Evolutionary conservation across 1,140 invertebrate genomes (phyloP), one percentile per base, ranked within the genome.

Genomic region (Thaumetopoea pityocampa): DNA sequence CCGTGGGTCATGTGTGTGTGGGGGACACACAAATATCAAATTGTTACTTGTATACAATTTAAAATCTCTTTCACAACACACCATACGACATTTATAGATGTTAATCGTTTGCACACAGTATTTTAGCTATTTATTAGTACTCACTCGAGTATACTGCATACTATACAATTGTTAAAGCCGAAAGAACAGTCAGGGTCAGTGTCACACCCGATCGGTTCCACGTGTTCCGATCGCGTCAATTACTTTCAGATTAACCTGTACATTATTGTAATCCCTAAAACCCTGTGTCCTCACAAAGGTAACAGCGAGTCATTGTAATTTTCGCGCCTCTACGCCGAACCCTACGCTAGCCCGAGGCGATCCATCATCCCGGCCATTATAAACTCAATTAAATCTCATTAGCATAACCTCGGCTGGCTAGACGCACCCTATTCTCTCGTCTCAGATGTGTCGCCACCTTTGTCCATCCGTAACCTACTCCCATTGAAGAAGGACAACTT

Each of bases 341-440:
- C 42, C 37, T 38, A 46, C 48, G 38, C 44, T 44, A 24, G 41
- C 34, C 26, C 41, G 32, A 34, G 5, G 35, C 41, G 44, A 81
- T 81, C 48, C 60, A 79, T 81, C 77, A 79, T 70, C 24, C 54
- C 51, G 49, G 38, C 66, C 48, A 79, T 81, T 83, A 81, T 78
- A 77, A 72, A 76, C 76, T 79, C 79, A 81, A 83, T 81, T 83
- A 81, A 78, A 83, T 77, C 68, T 68, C 52, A 83, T 83, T 81
- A 66, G 57, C 79, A 83, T 83, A 81, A 77, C 55, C 65, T 58
- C 48, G 52, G 51, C 45, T 36, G 32, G 34, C 41, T 45, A 56
- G 53, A 52, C 43, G 58, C 35, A 27, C 46, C 42, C 65, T 52
- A 67, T 74, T 70, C 65, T 68, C 48, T 65, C 52, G 42, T 32